Conservation (phyloP, 2,797 vertebrate genomes). For the Remorina albescens region DNA sequence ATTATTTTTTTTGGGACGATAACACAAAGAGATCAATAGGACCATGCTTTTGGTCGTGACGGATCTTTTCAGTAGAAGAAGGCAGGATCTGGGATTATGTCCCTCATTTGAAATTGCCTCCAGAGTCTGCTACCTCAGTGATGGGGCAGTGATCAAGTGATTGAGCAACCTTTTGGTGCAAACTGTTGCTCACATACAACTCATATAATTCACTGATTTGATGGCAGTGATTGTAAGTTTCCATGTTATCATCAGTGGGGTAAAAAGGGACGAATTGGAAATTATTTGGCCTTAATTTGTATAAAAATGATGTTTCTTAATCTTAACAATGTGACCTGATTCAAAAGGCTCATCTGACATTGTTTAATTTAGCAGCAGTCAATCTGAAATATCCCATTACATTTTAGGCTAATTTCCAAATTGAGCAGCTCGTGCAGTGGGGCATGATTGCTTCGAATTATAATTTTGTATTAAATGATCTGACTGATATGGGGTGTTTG, state of each 20-base stretch:
- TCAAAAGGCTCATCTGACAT: background rate
- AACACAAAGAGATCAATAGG: slow-evolving; percentile 48
- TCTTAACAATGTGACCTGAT: background rate
- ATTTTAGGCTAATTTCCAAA: slow-evolving; percentile 20
- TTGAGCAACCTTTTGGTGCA: no score
- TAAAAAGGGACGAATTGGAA: slow-evolving; percentile 1
- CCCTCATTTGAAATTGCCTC: slow-evolving; percentile 24
- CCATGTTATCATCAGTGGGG: background rate
- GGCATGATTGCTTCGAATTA: slow-evolving; percentile 22
- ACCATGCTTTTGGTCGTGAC: slow-evolving; percentile 52
- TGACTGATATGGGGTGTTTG: slow-evolving; percentile 24
- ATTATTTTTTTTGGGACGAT: slow-evolving; percentile 2
- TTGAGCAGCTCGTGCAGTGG: slow-evolving; percentile 18
- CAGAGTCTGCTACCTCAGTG: slow-evolving; percentile 42
- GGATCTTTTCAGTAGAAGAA: slow-evolving; percentile 46
- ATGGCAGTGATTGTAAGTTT: background rate
- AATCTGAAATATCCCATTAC: slow-evolving; percentile 11
- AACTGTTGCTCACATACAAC: no score
- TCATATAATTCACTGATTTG: background rate
- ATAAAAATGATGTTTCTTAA: background rate
- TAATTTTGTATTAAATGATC: slow-evolving; percentile 25
- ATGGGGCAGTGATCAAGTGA: no score
- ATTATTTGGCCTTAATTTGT: background rate
- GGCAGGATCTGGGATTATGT: slow-evolving; percentile 59
- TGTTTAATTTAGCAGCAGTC: slow-evolving; percentile 6